Conservation (phyloP, 1,140 invertebrate species). For the Drosophila burlai region DNA sequence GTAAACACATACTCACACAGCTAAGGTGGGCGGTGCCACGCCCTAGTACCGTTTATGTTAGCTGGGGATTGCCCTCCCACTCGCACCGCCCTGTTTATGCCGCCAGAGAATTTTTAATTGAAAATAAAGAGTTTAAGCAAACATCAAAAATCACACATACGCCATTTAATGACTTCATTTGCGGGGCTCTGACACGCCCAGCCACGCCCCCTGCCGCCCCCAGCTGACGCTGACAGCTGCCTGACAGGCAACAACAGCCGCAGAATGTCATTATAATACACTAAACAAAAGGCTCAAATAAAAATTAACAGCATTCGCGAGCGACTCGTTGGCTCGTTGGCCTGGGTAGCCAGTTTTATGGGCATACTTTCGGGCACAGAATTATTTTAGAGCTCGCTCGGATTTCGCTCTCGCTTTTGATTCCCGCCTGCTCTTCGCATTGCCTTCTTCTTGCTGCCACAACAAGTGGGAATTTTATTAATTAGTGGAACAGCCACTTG, state of each 20-base stretch:
- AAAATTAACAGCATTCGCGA: conserved; percentile 59
- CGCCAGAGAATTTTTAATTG: conserved; percentile 58
- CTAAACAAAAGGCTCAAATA: conserved; percentile 67
- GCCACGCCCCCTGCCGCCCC: not conserved
- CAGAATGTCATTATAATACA: conserved; percentile 67
- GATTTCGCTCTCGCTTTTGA: not conserved
- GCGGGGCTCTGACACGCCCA: conserved; percentile 2
- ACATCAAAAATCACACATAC: conserved; percentile 66
- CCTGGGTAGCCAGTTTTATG: conserved; percentile 25
- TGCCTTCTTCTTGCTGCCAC: conserved; percentile 3
- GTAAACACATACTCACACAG: conserved; percentile 6
- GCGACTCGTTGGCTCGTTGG: not conserved
- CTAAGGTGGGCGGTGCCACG: conserved; percentile 8
- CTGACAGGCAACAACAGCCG: conserved; percentile 50
- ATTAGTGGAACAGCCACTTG: conserved; percentile 33
- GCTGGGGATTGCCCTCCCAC: not conserved
- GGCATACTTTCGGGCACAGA: conserved; percentile 14
- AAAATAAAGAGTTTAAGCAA: conserved; percentile 70
- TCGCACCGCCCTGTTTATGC: conserved; percentile 21
- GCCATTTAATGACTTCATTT: conserved; percentile 57
- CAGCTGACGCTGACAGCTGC: conserved; percentile 37
- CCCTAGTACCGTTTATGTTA: conserved; percentile 26
- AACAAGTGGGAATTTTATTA: conserved; percentile 61
- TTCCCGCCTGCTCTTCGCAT: not conserved
- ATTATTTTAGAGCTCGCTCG: conserved; percentile 17